Evolutionary conservation across 2,113 vertebrate species (phyloP), one percentile per base, ranked within the genome.

Genomic region (Rhea pennata): DNA sequence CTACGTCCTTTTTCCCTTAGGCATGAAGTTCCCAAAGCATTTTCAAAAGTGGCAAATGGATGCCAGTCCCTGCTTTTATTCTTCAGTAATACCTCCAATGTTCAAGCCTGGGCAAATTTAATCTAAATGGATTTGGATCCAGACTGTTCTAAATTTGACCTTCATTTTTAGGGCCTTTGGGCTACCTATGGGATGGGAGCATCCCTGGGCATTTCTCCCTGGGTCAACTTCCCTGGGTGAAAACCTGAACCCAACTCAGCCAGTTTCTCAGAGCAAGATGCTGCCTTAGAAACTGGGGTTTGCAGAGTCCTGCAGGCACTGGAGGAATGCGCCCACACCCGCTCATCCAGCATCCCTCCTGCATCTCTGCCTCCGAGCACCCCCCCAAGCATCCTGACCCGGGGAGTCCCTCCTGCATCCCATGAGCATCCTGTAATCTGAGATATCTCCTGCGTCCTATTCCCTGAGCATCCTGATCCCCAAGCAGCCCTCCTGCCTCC

Each of bases 261-360:
- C 44, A 44, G n/a, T 75, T 89, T 65, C 39, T 79, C 46, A 4
- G 27, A 54, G 36, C 13, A 42, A 87, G 74, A 54, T 79, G 58
- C 39, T 65, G 26, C 42, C 42, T 76, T 42, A 12, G n/a, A 76
- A 64, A 75, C 9, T 12, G 15, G 84, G 40, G 9, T 42, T 84
- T 91, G 56, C 61, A 74, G 75, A 95, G 73, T 65, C 50, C 73
- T 84, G 42, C 73, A 84, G 61, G 48, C 62, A 71, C 27, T 1
- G 0, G 23, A 5, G 42, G 26, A 84, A 74, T 9, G 26, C 9
- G 29, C 46, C 48, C 50, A 23, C 3, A 0, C 27, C 12, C 27
- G 33, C 12, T 33, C 84, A 29, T 27, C 27, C 40, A 24, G 36
- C 53, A 39, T 27, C 22, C 53, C 54, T 29, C 29, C 36, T 21